Evolutionary conservation across 2,888 invertebrate species (phyloP), one percentile per base, ranked within the genome.

Genomic region (Parthenolecanium corni): DNA sequence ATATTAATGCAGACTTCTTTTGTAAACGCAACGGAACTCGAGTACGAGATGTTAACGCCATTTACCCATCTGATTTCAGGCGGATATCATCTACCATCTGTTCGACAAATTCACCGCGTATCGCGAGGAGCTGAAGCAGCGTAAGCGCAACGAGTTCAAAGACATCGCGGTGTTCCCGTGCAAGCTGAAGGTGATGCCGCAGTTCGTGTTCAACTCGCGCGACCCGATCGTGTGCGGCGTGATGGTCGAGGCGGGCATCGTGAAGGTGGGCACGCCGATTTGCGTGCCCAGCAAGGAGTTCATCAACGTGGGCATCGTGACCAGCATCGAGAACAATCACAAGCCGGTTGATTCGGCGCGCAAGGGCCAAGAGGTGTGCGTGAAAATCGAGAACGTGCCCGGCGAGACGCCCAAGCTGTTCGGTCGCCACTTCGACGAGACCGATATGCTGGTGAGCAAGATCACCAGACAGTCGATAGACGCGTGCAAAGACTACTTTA

Each of bases 371-470:
- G 92, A 93, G 76, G 90, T 95, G 42, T 94, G 94, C 77, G 83
- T 95, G 71, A 97, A 96, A 79, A 97, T 99, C 69, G 96, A 97
- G 70, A 89, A 94, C 25, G 84, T 91, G 53, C 90, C 94, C 16
- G 97, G 97, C n/a, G 96, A 98, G 75, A 85, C 97, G 52, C 98
- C 98, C 52, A 97, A 97, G 78, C 88, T 99, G 87, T 94, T 86
- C 75, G 98, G 98, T 12, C 80, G 98, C 64, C 98, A 99, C 77
- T 99, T 99, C 76, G 96, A 96, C 72, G 88, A 92, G 71, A 92
- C 86, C 44, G 98, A 98, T 76, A 79, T 91, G 73, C 81, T 98
- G 68, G 83, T 95, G 72, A 96, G 96, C 80, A 95, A 89, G 94
- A 96, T 98, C 72, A 89, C 90, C 57, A 84, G 98, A 62, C 91